Percentiles rank a stretch among this genome's conserved stretches.
phyloP scores from a whole-genome alignment of 1,140 invertebrate genomes.

The Listronotus oregonensis region DNA sequence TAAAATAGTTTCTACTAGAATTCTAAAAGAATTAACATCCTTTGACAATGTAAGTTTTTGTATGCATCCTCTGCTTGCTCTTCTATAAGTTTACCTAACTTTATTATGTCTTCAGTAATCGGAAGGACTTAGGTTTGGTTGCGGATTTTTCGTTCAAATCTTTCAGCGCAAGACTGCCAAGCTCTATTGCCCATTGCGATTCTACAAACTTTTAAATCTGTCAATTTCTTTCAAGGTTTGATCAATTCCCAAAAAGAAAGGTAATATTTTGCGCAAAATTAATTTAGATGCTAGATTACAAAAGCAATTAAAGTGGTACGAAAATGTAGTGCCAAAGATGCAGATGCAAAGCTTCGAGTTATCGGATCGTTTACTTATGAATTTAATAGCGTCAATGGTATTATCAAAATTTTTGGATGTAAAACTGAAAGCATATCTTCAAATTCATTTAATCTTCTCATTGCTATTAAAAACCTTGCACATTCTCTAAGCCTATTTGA shows the following conservation, averaged over 20 bases:
- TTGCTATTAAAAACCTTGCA: slow-evolving; percentile 26
- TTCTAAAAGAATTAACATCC: slow-evolving; percentile 8
- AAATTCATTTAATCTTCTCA: slow-evolving; percentile 14
- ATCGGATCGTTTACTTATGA: slow-evolving; percentile 9
- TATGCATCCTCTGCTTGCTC: slow-evolving; percentile 8
- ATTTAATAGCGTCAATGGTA: slow-evolving; percentile 23
- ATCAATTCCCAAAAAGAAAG: slow-evolving; percentile 1
- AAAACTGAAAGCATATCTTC: slow-evolving; percentile 15
- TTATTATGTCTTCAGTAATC: slow-evolving; percentile 34
- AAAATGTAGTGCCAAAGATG: slow-evolving; percentile 37
- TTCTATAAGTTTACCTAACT: slow-evolving; percentile 26
- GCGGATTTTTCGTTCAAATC: slow-evolving; percentile 32
- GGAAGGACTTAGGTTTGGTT: slow-evolving; percentile 27
- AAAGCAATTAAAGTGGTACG: slow-evolving; percentile 21
- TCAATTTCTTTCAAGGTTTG: slow-evolving; percentile 34
- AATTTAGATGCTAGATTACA: slow-evolving; percentile 22
- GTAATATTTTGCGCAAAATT: slow-evolving; percentile 23
- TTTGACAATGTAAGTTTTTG: slow-evolving; percentile 3
- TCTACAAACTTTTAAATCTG: slow-evolving; percentile 35
- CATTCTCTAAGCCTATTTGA: slow-evolving; percentile 35
- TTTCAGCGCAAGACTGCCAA: slow-evolving; percentile 37
- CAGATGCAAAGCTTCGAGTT: slow-evolving; percentile 34
- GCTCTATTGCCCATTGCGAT: slow-evolving; percentile 33
- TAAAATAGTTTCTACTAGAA: slow-evolving; percentile 21
- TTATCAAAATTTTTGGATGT: slow-evolving; percentile 30